A percentile compares a stretch with the other conserved stretches of the same genome.
Conservation (phyloP, 2,888 invertebrate genomes). For the Axea sp. region DNA sequence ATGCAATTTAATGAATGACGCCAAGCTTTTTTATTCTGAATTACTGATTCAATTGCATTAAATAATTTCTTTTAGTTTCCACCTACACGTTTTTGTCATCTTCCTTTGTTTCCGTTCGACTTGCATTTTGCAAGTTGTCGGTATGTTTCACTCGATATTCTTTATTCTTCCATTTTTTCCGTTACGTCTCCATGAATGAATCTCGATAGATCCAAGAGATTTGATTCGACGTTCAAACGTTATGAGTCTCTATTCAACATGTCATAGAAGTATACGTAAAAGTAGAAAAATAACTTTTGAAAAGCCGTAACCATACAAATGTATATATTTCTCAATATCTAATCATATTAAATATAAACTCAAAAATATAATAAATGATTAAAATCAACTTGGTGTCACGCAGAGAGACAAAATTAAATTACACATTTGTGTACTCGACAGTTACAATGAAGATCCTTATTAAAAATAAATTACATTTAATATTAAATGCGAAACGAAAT, state of each 20-base stretch:
- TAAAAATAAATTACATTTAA: no score
- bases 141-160: slow-evolving; percentile 20
- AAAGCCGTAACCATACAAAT: no score
- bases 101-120: slow-evolving; percentile 14
- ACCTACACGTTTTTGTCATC: slow-evolving; percentile 2
- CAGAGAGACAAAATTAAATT: no score
- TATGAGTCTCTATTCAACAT: slow-evolving; percentile 25
- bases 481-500: no score
- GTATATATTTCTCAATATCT: no score
- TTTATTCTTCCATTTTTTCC: slow-evolving; percentile 29
- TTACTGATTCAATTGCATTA: slow-evolving; percentile 12
- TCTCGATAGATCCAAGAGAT: slow-evolving; percentile 35
- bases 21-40: slow-evolving; percentile 1
- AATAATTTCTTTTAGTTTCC: slow-evolving; percentile 13
- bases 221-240: slow-evolving; percentile 40
- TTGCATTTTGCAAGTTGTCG: slow-evolving; percentile 16
- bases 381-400: no score
- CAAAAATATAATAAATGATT: no score
- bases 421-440: no score
- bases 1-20: slow-evolving; percentile 10
- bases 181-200: slow-evolving; percentile 38
- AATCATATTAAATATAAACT: no score
- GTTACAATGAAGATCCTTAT: no score
- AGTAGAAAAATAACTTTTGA: slow-evolving; percentile 8
- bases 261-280: slow-evolving; percentile 30